Evolutionary conservation across 2,888 invertebrate species (phyloP).

Genomic region (Phaedon cochleariae): DNA sequence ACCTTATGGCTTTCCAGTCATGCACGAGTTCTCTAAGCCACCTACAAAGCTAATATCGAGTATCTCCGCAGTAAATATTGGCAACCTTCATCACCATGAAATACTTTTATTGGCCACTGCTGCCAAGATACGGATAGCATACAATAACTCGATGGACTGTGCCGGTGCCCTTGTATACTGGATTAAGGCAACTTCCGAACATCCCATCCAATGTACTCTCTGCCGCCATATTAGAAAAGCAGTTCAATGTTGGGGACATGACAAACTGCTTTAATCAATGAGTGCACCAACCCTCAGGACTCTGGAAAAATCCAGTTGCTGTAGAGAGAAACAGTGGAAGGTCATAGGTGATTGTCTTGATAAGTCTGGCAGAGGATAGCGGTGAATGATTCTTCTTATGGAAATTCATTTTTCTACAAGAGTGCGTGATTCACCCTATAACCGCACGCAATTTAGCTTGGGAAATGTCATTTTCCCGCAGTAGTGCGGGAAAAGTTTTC

Average conservation of each 20-base stretch:
- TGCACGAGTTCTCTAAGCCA: too few species aligned
- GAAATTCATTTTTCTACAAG: too few species aligned
- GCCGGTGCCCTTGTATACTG: not conserved
- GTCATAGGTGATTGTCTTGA: not conserved
- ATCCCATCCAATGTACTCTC: too few species aligned
- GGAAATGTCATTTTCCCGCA: too few species aligned
- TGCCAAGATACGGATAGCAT: not conserved
- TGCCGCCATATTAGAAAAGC: not conserved
- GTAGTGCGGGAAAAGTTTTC: too few species aligned
- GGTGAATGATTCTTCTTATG: too few species aligned
- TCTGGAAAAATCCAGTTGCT: too few species aligned
- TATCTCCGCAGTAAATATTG: not conserved
- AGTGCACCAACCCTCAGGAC: not conserved
- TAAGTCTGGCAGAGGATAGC: too few species aligned
- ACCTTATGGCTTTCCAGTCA: too few species aligned
- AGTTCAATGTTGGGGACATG: not conserved
- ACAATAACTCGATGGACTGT: not conserved
- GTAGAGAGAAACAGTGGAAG: not conserved
- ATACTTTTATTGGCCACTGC: not conserved
- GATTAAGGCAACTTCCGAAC: not conserved
- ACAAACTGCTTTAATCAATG: not conserved
- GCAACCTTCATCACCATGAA: not conserved
- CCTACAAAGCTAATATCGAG: too few species aligned
- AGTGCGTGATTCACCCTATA: too few species aligned
- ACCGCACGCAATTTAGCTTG: too few species aligned